Evolutionary conservation across 37 sponge, comb jelly and placozoan species (phyloP).

Genomic region (Hexactinellida sp.): DNA sequence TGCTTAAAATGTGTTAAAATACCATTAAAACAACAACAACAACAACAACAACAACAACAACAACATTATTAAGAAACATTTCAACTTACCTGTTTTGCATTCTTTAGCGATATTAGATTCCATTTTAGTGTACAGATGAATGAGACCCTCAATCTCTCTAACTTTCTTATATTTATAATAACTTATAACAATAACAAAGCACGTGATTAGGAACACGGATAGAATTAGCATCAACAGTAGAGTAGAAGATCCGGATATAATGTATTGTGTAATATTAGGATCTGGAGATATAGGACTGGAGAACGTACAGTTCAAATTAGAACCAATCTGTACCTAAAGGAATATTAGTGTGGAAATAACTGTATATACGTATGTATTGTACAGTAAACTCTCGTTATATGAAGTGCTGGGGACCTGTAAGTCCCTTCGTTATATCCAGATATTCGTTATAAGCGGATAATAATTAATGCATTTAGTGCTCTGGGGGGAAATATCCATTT

Average conservation of each 20-base stretch:
- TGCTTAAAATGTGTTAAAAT: no score
- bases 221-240: background rate
- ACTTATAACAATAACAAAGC: background rate
- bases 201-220: background rate
- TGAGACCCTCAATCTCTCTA: background rate
- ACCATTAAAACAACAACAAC: no score
- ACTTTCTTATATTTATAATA: background rate
- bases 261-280: background rate
- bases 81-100: background rate
- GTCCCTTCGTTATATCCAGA: no score
- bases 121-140: background rate
- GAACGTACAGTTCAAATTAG: background rate
- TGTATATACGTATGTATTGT: background rate
- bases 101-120: background rate
- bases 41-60: no score
- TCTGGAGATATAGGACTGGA: background rate
- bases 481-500: no score
- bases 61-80: background rate
- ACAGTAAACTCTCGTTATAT: no score
- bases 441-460: no score
- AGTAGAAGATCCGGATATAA: background rate
- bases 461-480: no score
- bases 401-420: no score
- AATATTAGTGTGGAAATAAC: background rate
- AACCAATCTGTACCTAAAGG: background rate